These are phyloP conservation scores for Cremastobaeus sp. DNA, from an alignment of 2,888 invertebrate species.

Conservation along the genomic window DNA sequence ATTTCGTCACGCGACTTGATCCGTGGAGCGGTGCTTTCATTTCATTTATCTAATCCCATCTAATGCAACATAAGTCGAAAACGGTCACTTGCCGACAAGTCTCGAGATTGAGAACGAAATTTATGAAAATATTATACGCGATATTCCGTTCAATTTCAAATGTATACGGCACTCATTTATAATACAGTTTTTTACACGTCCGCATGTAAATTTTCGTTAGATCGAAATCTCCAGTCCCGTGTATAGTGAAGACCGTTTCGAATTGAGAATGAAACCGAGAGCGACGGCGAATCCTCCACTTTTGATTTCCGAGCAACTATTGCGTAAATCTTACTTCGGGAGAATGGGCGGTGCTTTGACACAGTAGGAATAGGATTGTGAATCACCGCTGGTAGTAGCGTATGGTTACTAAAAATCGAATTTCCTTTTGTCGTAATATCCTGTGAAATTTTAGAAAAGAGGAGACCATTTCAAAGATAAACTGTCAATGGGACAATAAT, in stretches of 20 bases:
- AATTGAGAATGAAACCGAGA: slow-evolving; percentile 29
- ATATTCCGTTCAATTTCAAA: background rate
- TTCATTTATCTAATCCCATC: slow-evolving; percentile 47
- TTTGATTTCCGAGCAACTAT: slow-evolving; percentile 41
- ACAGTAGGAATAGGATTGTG: slow-evolving; percentile 29
- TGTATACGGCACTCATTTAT: slow-evolving; percentile 5
- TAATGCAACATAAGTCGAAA: slow-evolving; percentile 20
- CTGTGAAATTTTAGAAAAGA: slow-evolving; percentile 2
- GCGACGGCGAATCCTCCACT: slow-evolving; percentile 20
- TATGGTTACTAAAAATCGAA: slow-evolving; percentile 30
- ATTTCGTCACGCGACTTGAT: slow-evolving; percentile 27
- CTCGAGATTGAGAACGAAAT: slow-evolving; percentile 33
- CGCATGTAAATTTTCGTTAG: slow-evolving; percentile 33
- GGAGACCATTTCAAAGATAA: slow-evolving; percentile 4
- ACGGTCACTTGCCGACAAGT: slow-evolving; percentile 26
- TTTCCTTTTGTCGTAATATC: slow-evolving; percentile 26
- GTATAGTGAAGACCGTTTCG: slow-evolving; percentile 24
- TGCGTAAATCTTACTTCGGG: slow-evolving; percentile 44
- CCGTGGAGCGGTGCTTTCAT: slow-evolving; percentile 25
- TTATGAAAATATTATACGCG: slow-evolving; percentile 49
- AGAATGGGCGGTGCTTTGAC: slow-evolving; percentile 28
- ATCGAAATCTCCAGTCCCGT: slow-evolving; percentile 22
- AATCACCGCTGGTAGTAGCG: slow-evolving; percentile 15
- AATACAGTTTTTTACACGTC: slow-evolving; percentile 18
- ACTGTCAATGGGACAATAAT: no score